Conservation (phyloP, 2,888 invertebrate species). For the Drepana falcataria region DNA sequence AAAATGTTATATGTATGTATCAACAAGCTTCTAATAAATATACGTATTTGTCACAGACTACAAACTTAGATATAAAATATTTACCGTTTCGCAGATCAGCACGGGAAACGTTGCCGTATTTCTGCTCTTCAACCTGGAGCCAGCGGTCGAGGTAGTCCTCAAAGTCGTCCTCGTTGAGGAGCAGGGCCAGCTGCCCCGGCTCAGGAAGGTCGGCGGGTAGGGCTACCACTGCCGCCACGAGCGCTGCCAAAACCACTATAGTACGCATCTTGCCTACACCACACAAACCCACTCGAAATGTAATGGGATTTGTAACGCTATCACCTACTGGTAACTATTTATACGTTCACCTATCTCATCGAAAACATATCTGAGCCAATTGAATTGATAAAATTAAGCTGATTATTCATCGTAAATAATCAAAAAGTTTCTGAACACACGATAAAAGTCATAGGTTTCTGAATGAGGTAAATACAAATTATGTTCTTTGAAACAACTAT, state of each 20-base stretch:
- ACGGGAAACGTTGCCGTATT: slow-evolving; percentile 32
- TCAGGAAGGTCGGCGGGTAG: slow-evolving; percentile 41
- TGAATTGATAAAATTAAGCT: neutral
- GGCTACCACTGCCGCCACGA: slow-evolving; percentile 29
- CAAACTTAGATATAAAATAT: neutral
- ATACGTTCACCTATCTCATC: neutral
- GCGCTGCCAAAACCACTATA: slow-evolving; percentile 24
- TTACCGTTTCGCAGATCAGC: slow-evolving; percentile 42
- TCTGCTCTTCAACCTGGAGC: slow-evolving; percentile 48
- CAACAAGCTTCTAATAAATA: too few species aligned
- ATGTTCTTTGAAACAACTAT: too few species aligned
- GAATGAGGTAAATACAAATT: too few species aligned
- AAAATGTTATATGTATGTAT: too few species aligned
- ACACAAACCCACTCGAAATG: neutral
- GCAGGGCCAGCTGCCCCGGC: slow-evolving; percentile 51
- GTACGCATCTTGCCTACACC: slow-evolving; percentile 16
- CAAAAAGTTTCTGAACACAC: too few species aligned
- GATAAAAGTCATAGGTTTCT: too few species aligned
- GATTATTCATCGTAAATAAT: neutral
- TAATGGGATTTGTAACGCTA: neutral
- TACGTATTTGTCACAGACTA: too few species aligned
- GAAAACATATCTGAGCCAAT: neutral
- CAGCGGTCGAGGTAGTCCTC: slow-evolving; percentile 67
- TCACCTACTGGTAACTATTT: neutral
- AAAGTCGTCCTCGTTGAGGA: slow-evolving; percentile 64